Evolutionary conservation across 2,888 invertebrate genomes (phyloP), one percentile per base, ranked within the genome.

Genomic region (Drosophila dives): DNA sequence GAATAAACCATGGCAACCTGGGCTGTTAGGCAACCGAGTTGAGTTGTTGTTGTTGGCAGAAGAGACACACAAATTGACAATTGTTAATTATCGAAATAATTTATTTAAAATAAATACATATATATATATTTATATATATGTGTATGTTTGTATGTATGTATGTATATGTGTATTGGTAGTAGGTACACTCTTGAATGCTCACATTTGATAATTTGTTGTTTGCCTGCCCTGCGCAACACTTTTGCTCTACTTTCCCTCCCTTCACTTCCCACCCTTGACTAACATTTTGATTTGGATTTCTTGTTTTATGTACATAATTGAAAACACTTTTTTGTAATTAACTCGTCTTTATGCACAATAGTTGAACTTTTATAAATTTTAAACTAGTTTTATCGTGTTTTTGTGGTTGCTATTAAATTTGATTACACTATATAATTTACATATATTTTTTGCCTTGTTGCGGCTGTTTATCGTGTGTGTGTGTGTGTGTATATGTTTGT

Each of bases 71-170:
- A 58, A 20, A 65, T 7, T 15, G 12, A 12, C 32, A 33, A 48
- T 42, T 32, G 23, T 66, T 77, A 76, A 83, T 66, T 87, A 55
- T 84, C 68, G 80, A 86, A 86, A 90, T 89, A 77, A 86, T 90
- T 90, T 88, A 90, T 90, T 90, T 86, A 82, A 84, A 88, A 86
- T 90, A 86, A 88, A 87, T 55, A 38, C 38, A 38, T 36, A n/a
- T 36, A n/a, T 50, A 20, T 8, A 64, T 68, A 82, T 89, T 82
- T 83, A 87, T 83, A 89, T 77, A n/a, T 49, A 49, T 49, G 17
- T 29, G 4, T 49, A 0, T 45, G 12, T 45, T 26, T 48, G 66
- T 62, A 55, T 72, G 59, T 72, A 61, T 81, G 81, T 78, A 56
- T 75, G 68, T 75, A 68, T 74, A 61, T 75, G 66, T 76, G 72